Percentiles rank a stretch among this genome's conserved stretches.
Conservation (phyloP, 2,797 vertebrate genomes). For the Rhynchonycteris naso region DNA sequence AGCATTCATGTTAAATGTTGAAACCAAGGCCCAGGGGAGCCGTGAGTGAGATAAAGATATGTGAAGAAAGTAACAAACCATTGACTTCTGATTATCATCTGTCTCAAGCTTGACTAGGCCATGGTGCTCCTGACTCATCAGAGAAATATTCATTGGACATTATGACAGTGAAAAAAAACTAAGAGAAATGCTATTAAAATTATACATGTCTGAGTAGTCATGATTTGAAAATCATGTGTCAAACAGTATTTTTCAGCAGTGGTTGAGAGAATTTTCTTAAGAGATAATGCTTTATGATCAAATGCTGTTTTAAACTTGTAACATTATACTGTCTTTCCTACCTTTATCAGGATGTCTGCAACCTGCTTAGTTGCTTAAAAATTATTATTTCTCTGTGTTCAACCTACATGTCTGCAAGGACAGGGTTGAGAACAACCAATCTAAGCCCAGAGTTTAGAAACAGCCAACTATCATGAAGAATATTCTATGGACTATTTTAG, state of each 20-base stretch:
- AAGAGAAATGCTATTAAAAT: conserved; percentile 22
- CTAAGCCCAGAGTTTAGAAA: conserved; percentile 76
- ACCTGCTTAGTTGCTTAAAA: conserved; percentile 70
- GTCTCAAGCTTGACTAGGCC: neutral
- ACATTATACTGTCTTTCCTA: conserved; percentile 48
- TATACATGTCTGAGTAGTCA: neutral
- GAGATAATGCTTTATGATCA: conserved; percentile 63
- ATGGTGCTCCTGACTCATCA: neutral
- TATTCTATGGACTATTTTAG: conserved; percentile 84
- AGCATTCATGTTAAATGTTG: neutral
- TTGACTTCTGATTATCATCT: neutral
- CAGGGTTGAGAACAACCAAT: conserved; percentile 77
- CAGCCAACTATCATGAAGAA: conserved; percentile 79
- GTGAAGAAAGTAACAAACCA: neutral
- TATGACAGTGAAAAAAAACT: conserved; percentile 26
- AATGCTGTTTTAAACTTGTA: conserved; percentile 66
- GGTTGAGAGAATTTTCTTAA: conserved; percentile 65
- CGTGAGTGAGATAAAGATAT: neutral
- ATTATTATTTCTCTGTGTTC: conserved; percentile 74
- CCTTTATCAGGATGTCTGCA: conserved; percentile 58
- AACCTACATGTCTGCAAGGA: conserved; percentile 75
- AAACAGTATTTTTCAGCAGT: conserved; percentile 44
- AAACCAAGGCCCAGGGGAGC: neutral
- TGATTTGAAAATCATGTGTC: conserved; percentile 5
- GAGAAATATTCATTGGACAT: conserved; percentile 4